These are phyloP conservation scores for Formica aserva DNA, from an alignment of 2,888 invertebrate species.

Conservation along the genomic window DNA sequence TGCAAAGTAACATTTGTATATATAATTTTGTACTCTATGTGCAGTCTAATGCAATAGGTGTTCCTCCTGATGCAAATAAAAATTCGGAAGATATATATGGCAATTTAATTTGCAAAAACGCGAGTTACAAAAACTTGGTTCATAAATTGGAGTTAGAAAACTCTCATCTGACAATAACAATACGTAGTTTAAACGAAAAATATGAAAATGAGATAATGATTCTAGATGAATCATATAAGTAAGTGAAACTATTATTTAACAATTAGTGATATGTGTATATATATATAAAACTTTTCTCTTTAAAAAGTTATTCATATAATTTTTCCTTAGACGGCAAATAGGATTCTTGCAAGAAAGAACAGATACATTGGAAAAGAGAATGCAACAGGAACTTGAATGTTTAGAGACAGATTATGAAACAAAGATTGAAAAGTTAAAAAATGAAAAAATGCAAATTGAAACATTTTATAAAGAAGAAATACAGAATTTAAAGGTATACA, in stretches of 20 bases:
- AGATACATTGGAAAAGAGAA: slow-evolving; percentile 78
- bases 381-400: slow-evolving; percentile 77
- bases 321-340: slow-evolving; percentile 78
- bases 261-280: background rate
- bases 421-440: slow-evolving; percentile 79
- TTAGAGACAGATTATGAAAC: slow-evolving; percentile 78
- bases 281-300: background rate
- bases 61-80: slow-evolving; percentile 44
- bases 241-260: slow-evolving; percentile 50
- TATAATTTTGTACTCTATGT: slow-evolving; percentile 68
- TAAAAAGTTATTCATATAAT: slow-evolving; percentile 21
- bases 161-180: slow-evolving; percentile 77
- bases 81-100: slow-evolving; percentile 30
- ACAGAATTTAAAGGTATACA: slow-evolving; percentile 75
- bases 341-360: slow-evolving; percentile 76
- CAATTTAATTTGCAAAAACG: slow-evolving; percentile 57
- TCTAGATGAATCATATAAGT: slow-evolving; percentile 82
- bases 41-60: slow-evolving; percentile 74
- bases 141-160: slow-evolving; percentile 80
- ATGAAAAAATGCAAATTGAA: slow-evolving; percentile 77
- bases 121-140: slow-evolving; percentile 67
- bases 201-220: slow-evolving; percentile 81
- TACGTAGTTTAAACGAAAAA: slow-evolving; percentile 79
- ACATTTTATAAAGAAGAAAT: slow-evolving; percentile 76
- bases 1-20: slow-evolving; percentile 35